Base-by-base conservation (phyloP, 2,113 vertebrate species). In the Dicaeum eximium region DNA sequence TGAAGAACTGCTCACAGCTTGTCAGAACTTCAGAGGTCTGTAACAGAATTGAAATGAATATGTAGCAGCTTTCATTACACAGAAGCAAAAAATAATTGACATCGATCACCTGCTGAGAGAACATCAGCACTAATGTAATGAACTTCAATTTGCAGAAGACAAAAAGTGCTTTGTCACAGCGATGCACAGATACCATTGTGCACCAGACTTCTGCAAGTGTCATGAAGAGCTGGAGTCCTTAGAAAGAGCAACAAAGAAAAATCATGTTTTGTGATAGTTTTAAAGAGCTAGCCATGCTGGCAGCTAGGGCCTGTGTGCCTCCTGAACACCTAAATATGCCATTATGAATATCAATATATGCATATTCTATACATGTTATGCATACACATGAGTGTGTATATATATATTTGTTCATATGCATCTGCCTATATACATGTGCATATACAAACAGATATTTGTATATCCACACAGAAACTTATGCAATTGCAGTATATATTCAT, bases 11-110 rank as follows among this genome's bases (percentile, higher is more conserved):
- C 74, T 92, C 94, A 96, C 93, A 95, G 93, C 92, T 94, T 96
- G 78, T 94, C 96, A 96, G 90, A 97, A 92, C 88, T 93, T 95
- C 84, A 94, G 92, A 95, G 91, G 83, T 97, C 95, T 97, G 95
- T 67, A 97, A 96, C 74, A 96, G 91, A 96, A 96, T 92, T 96
- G 92, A 96, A 93, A 96, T 93, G 87, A 95, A 25, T 95, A 96
- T 95, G 95, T 97, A 97, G 90, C 80, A 91, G 95, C 78, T 93
- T 96, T 94, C 77, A 73, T 96, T 96, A 96, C 42, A 95, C 73
- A 93, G 85, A 89, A 93, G 91, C 73, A 96, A 96, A 97, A 97
- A 96, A 90, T 91, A 96, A 96, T 95, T 94, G 95, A 95, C 93
- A 96, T 88, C 13, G 80, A 97, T 91, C 90, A 95, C 94, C 93